Percentiles rank a stretch among this genome's conserved stretches.
These are phyloP conservation scores for Loris lydekkerianus DNA, from an alignment of 2,797 vertebrate species.

Conservation along the genomic window DNA sequence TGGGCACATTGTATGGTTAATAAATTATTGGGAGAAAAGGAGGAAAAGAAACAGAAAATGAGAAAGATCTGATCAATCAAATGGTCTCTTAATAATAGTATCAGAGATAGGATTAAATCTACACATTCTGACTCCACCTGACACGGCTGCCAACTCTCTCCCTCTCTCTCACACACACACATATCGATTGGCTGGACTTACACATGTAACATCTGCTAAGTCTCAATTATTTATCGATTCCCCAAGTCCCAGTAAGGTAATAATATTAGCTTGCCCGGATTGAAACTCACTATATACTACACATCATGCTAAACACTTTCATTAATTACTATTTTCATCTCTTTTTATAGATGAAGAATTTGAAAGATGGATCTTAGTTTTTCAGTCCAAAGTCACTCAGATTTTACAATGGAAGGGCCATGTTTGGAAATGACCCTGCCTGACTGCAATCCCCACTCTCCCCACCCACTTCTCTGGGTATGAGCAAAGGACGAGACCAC, in stretches of 20 bases:
- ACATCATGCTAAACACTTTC: slow-evolving; percentile 22
- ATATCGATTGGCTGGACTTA: neutral
- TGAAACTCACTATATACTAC: neutral
- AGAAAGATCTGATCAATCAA: neutral
- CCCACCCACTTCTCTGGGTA: neutral
- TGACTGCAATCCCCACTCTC: neutral
- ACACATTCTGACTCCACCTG: neutral
- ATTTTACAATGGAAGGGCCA: neutral
- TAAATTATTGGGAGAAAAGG: neutral
- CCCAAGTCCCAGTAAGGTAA: neutral
- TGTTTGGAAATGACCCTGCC: neutral
- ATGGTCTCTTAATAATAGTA: neutral
- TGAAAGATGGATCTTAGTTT: neutral
- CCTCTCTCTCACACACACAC: neutral
- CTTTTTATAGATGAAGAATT: slow-evolving; percentile 35
- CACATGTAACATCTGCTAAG: neutral
- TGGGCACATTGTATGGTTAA: neutral
- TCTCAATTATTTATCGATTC: slow-evolving; percentile 32
- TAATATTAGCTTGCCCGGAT: neutral
- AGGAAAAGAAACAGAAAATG: neutral
- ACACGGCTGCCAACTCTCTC: neutral
- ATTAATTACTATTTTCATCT: neutral
- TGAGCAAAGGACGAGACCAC: neutral
- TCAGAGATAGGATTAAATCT: neutral
- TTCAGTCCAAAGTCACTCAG: neutral